These are phyloP conservation scores for Lerema accius DNA, from an alignment of 1,140 invertebrate species.

Conservation along the genomic window DNA sequence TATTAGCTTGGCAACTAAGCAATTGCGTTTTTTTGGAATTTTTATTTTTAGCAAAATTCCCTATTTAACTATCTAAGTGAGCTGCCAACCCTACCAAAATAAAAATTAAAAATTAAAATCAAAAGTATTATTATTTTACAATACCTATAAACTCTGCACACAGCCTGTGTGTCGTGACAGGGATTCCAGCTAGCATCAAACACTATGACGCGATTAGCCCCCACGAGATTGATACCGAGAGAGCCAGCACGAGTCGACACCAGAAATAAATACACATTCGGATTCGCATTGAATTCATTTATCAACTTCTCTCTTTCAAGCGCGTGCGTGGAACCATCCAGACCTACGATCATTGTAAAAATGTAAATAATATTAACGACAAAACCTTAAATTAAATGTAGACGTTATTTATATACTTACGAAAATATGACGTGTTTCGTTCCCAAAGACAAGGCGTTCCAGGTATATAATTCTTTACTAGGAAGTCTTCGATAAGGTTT, in stretches of 20 bases:
- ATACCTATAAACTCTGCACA: constrained; percentile 98
- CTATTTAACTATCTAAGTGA: too few species aligned
- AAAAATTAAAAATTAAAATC: too few species aligned
- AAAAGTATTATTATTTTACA: too few species aligned
- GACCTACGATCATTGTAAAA: constrained; percentile 77
- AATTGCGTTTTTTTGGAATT: too few species aligned
- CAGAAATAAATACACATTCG: constrained; percentile 95
- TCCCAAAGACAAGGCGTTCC: constrained; percentile 90
- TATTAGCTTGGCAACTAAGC: too few species aligned
- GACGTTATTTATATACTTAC: too few species aligned
- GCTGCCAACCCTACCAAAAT: too few species aligned
- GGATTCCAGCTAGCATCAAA: constrained; percentile 99
- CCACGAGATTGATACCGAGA: constrained; percentile 98
- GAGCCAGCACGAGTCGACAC: constrained; percentile 99
- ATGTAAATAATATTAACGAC: constrained; percentile 12
- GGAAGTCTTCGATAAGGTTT: constrained; percentile 98
- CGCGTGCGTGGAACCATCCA: constrained; percentile 98
- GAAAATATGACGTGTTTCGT: constrained; percentile 94
- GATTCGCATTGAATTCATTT: constrained; percentile 97
- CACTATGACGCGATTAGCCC: constrained; percentile 98
- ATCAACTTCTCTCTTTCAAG: constrained; percentile 98
- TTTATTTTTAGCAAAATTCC: too few species aligned
- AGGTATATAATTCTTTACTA: constrained; percentile 91
- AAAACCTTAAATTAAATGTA: too few species aligned
- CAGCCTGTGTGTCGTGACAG: constrained; percentile 99